A percentile compares a stretch with the other conserved stretches of the same genome.
Evolutionary conservation across 2,888 invertebrate genomes (phyloP).

Genomic region (Eristalinus aeneus): DNA sequence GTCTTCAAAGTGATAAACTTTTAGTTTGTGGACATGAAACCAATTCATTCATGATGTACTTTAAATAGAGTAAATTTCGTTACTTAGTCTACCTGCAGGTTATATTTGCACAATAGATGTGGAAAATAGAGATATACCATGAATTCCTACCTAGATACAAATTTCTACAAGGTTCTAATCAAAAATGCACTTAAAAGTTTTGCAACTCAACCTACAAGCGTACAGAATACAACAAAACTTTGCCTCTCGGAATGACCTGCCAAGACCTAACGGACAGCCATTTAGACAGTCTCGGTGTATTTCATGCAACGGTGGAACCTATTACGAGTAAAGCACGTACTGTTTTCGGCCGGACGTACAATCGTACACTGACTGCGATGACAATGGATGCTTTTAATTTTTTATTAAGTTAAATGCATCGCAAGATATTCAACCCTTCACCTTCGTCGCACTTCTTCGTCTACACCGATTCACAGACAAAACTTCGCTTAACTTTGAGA

Average conservation of each 20-base stretch:
- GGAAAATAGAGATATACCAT: too few relatives aligned
- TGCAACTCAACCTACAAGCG: constrained; percentile 1
- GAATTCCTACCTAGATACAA: too few relatives aligned
- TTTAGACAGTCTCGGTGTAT: constrained; percentile 45
- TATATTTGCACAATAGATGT: too few relatives aligned
- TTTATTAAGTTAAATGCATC: constrained; percentile 71
- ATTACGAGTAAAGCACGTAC: constrained; percentile 21
- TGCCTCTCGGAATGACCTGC: constrained; percentile 65
- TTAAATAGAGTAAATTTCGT: too few relatives aligned
- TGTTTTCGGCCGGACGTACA: constrained; percentile 7
- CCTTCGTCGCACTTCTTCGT: constrained; percentile 17
- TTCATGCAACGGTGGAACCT: neutral
- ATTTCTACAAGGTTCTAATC: constrained; percentile 53
- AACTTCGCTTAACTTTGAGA: constrained; percentile 39
- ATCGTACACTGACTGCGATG: constrained; percentile 38
- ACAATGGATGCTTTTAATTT: constrained; percentile 71
- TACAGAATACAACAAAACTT: constrained; percentile 39
- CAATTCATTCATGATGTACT: too few relatives aligned
- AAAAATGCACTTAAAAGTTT: constrained; percentile 70
- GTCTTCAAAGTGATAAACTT: too few relatives aligned
- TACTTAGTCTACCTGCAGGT: too few relatives aligned
- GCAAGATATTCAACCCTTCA: constrained; percentile 70
- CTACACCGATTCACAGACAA: constrained; percentile 15
- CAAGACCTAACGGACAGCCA: constrained; percentile 53
- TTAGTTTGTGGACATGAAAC: too few relatives aligned